Conservation (phyloP, 2,888 invertebrate species). For the Deilephila elpenor region DNA sequence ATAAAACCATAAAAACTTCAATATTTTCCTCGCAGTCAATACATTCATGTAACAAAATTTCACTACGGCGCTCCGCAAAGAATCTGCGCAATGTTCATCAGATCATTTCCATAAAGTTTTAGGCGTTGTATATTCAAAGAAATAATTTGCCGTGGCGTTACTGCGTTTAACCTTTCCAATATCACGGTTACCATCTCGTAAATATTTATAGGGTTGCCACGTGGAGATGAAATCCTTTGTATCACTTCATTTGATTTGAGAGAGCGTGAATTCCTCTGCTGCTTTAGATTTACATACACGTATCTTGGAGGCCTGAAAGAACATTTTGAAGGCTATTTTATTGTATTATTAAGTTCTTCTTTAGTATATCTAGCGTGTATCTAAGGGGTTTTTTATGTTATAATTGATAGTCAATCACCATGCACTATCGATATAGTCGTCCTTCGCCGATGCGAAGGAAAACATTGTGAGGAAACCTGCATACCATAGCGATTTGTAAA, state of each 20-base stretch:
- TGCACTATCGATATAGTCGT: no score
- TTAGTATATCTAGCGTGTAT: no score
- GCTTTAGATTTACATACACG: conserved; percentile 1
- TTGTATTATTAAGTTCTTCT: no score
- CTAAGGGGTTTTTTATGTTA: no score
- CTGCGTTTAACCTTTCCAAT: conserved; percentile 49
- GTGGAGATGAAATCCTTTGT: conserved; percentile 58
- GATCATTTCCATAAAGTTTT: conserved; percentile 20
- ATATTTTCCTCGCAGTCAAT: neutral
- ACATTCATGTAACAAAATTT: neutral
- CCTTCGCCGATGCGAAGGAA: no score
- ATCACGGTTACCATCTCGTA: conserved; percentile 54
- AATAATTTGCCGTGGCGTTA: conserved; percentile 34
- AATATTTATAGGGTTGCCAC: conserved; percentile 60
- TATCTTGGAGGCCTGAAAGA: no score
- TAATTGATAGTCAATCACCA: no score
- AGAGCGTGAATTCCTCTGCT: neutral
- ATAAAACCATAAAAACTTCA: no score
- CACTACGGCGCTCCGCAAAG: neutral
- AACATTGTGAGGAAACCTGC: no score
- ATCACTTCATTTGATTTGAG: conserved; percentile 46
- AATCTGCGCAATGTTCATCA: neutral
- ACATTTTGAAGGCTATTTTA: no score
- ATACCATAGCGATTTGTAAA: no score
- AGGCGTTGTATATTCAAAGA: conserved; percentile 29